Conservation (phyloP, 2,797 vertebrate species). For the Myiotriccus ornatus region DNA sequence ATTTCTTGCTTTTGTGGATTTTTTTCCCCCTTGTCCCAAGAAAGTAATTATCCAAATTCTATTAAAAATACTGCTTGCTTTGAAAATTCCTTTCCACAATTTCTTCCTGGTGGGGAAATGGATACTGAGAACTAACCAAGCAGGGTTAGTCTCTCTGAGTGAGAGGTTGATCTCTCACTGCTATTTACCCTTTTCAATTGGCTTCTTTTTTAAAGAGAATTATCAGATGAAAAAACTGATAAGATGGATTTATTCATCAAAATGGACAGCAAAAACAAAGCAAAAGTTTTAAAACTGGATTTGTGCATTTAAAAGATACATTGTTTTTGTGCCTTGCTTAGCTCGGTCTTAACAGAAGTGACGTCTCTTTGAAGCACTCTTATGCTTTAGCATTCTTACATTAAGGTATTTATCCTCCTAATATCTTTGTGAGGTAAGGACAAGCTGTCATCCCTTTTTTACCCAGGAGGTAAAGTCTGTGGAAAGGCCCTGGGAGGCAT, state of each 20-base stretch:
- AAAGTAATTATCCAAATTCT: neutral
- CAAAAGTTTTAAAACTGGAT: neutral
- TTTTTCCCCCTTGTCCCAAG: neutral
- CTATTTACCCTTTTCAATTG: neutral
- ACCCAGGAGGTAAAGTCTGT: neutral
- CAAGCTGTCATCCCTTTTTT: neutral
- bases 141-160: neutral
- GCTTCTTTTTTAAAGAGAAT: neutral
- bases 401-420: neutral
- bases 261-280: neutral
- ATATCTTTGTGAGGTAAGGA: neutral
- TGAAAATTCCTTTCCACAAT: neutral
- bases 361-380: neutral
- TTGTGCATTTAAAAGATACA: neutral
- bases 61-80: neutral
- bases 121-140: neutral
- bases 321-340: neutral
- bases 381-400: neutral
- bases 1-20: neutral
- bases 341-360: accelerated
- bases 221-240: neutral
- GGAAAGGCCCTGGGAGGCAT: neutral
- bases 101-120: neutral
- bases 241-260: neutral
- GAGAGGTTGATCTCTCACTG: neutral